These are phyloP conservation scores for Hystrix cristata DNA, from an alignment of 2,113 vertebrate genomes.

Conservation along the genomic window DNA sequence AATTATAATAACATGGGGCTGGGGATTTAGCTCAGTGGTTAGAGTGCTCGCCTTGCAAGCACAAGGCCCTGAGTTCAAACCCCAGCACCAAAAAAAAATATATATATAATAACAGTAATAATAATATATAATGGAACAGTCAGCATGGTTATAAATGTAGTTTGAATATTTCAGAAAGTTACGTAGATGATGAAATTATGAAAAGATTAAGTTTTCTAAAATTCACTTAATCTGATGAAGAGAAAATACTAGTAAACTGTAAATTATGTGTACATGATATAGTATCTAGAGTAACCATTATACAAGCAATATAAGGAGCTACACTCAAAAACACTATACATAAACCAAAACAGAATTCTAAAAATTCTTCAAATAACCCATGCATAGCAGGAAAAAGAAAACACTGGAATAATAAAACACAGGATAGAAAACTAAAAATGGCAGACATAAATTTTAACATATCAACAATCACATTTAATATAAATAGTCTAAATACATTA, in stretches of 20 bases:
- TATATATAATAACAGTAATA: too few relatives aligned
- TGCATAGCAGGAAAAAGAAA: not conserved
- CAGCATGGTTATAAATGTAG: not conserved
- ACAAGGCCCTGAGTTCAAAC: too few relatives aligned
- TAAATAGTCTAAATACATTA: not conserved
- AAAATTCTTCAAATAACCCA: not conserved
- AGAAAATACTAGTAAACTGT: not conserved
- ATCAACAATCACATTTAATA: not conserved
- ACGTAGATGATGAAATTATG: not conserved
- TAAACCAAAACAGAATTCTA: not conserved
- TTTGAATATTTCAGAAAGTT: not conserved
- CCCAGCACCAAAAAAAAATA: too few relatives aligned
- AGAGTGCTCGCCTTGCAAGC: too few relatives aligned
- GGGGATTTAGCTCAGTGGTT: too few relatives aligned
- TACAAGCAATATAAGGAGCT: not conserved
- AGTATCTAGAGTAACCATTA: not conserved
- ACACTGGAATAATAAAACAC: not conserved
- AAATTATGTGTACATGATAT: not conserved
- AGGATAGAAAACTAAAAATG: not conserved
- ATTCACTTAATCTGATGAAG: not conserved
- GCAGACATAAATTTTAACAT: not conserved
- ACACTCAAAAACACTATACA: not conserved
- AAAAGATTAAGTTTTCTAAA: not conserved
- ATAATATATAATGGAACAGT: not conserved
- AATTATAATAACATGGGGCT: not conserved